Conservation (phyloP, 2,797 vertebrate species). For the Limosa lapponica region DNA sequence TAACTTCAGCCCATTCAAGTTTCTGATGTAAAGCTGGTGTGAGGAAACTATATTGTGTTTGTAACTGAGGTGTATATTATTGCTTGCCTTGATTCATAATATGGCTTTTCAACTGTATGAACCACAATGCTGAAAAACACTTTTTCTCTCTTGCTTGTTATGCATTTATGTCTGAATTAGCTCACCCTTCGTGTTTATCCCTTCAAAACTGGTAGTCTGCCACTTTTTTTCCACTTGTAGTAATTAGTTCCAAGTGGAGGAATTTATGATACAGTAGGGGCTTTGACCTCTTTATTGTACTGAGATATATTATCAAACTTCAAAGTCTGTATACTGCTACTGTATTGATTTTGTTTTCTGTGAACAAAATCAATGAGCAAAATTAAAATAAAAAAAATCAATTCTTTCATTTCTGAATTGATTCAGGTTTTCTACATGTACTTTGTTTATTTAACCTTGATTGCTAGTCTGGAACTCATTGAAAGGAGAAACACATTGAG, state of each 20-base stretch:
- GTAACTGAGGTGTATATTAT: neutral
- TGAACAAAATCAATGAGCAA: constrained; percentile 68
- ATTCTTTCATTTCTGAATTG: constrained; percentile 59
- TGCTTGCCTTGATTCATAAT: neutral
- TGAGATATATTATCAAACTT: constrained; percentile 54
- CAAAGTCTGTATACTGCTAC: constrained; percentile 49
- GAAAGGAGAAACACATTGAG: neutral
- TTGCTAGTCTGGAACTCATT: neutral
- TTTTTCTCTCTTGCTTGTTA: neutral
- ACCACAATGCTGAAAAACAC: neutral
- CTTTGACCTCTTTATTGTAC: constrained; percentile 64
- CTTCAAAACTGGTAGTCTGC: constrained; percentile 39
- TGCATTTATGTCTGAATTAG: neutral
- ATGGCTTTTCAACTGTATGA: neutral
- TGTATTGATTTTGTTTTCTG: constrained; percentile 73
- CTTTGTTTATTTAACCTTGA: constrained; percentile 52
- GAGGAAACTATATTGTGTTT: neutral
- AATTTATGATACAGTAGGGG: constrained; percentile 52
- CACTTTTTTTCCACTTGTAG: constrained; percentile 40
- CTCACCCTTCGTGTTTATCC: neutral
- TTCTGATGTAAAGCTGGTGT: neutral
- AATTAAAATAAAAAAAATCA: constrained; percentile 56
- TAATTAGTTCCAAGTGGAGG: constrained; percentile 64
- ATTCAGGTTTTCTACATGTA: neutral
- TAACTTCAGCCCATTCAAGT: neutral